phyloP scores from a whole-genome alignment of 2,888 invertebrate species.

The Caenorhabditis japonica region DNA sequence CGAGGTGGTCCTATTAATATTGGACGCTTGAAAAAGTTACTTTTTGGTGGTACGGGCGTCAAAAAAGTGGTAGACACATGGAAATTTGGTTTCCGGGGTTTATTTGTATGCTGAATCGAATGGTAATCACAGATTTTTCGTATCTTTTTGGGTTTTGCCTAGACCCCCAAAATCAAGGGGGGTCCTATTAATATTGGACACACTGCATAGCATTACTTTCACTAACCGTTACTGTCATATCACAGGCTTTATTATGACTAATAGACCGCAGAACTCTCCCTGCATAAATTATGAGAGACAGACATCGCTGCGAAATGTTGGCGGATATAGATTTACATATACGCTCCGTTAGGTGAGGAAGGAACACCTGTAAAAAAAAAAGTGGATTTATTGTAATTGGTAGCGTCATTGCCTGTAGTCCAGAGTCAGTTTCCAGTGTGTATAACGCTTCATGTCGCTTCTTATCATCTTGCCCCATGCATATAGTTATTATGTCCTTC shows the following conservation, averaged over 20 bases:
- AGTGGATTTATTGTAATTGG: background rate
- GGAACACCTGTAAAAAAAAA: conserved; percentile 11
- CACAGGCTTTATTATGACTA: conserved; percentile 50
- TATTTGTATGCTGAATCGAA: no score
- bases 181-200: no score
- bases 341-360: conserved; percentile 27
- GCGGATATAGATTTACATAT: conserved; percentile 38
- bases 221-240: conserved; percentile 56
- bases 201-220: no score
- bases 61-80: no score
- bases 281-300: conserved; percentile 63
- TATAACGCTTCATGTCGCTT: conserved; percentile 54
- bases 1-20: no score
- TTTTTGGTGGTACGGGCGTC: no score
- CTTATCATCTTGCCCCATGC: conserved; percentile 61
- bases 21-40: no score
- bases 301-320: conserved; percentile 56
- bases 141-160: no score
- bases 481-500: conserved; percentile 61
- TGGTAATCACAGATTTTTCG: no score
- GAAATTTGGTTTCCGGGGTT: no score
- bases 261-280: conserved; percentile 57
- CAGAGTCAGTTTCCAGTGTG: conserved; percentile 61
- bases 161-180: no score
- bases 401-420: conserved; percentile 49